A percentile compares a stretch with the other conserved stretches of the same genome.
Evolutionary conservation across 1,140 invertebrate genomes (phyloP).

Genomic region (Archivesica marissinica): DNA sequence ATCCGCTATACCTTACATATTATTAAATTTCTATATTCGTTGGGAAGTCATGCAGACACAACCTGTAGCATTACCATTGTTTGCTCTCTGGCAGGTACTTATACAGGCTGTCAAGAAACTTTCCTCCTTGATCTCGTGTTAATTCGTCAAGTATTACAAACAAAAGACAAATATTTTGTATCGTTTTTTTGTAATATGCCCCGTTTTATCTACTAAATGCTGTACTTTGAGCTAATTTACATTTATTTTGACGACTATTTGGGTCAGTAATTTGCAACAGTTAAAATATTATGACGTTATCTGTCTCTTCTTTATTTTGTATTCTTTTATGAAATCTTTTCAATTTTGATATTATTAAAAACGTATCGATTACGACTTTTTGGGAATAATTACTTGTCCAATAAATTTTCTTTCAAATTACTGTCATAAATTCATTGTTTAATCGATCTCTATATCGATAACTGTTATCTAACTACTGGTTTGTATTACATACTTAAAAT

Average conservation of each 20-base stretch:
- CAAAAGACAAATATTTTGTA: conserved; percentile 23
- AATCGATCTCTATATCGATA: neutral
- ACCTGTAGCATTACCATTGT: no score
- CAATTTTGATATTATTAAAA: conserved; percentile 14
- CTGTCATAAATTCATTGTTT: conserved; percentile 27
- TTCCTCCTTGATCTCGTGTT: neutral
- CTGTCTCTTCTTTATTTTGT: neutral
- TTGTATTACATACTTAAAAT: conserved; percentile 13
- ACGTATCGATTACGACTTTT: neutral
- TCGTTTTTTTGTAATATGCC: neutral
- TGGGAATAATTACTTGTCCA: neutral
- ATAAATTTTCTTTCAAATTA: conserved; percentile 6
- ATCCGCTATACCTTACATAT: no score
- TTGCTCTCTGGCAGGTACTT: no score
- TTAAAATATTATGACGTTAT: conserved; percentile 41
- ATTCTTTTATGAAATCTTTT: neutral
- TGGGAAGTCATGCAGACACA: no score
- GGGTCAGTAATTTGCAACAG: conserved; percentile 30
- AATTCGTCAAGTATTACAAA: neutral
- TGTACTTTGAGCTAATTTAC: conserved; percentile 7
- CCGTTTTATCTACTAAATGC: neutral
- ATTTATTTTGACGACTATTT: neutral
- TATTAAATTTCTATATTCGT: no score
- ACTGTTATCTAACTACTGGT: neutral
- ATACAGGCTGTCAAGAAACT: neutral